Base-by-base conservation (phyloP, 2,797 vertebrate genomes). In the Okamejei kenojei region DNA sequence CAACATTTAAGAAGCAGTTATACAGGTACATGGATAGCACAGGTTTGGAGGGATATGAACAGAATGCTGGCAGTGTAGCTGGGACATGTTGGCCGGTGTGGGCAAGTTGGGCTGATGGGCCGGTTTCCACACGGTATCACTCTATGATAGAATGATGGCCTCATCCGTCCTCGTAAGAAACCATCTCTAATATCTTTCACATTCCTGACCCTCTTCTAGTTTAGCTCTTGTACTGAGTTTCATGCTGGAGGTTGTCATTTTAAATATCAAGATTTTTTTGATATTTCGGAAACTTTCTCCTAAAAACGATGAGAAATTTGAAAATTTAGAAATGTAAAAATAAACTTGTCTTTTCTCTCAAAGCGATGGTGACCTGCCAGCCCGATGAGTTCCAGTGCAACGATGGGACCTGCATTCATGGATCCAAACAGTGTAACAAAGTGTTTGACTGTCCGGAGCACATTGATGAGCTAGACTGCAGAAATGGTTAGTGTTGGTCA, bases 361-460 rank as follows among this genome's bases (percentile, higher is more conserved):
- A 94, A 98, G 98, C 97, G 1, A 94, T 98, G 94, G 96, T 98
- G 93, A 98, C 98, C 15, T 99, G 99, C 94, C 96, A 94, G 29
- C 98, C 97, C 0, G 98, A 99, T 94, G 98, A 99, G 95, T 99
- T 99, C 96, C 99, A 97, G 95, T 99, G 98, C 82, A 97, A 97
- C 0, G 97, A 99, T 21, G 99, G 98, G 21, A 98, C 97, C 93
- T 99, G 99, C 63, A 97, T 99, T 95, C 97, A 97, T 0, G 98
- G 97, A 68, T 96, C 96, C 94, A 99, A 98, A 95, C 98, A 98
- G 95, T 99, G 99, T 93, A 97, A 99, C 94, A 97, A 96, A 94
- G 96, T 97, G 29, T 97, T 96, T 0, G 98, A 99, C 97, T 99
- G 99, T 94, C 97, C 96, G 0, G 99, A 99, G 77, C 96, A 97